These are phyloP conservation scores for Harpagifer antarcticus DNA, from an alignment of 2,797 vertebrate genomes.

Conservation along the genomic window DNA sequence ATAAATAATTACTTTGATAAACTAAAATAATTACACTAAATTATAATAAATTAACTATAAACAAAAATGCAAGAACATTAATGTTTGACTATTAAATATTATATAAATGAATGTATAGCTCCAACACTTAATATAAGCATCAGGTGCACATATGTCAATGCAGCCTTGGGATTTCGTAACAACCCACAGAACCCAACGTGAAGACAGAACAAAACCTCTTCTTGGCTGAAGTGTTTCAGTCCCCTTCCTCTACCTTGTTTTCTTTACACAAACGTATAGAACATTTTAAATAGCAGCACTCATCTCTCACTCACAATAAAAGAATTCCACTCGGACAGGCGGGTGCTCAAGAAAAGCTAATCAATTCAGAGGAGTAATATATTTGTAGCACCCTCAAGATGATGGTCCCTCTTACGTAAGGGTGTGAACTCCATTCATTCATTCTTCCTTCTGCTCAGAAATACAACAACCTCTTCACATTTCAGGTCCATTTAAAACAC, in stretches of 20 bases:
- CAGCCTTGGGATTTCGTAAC: conserved; percentile 6
- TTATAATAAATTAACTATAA: too few species aligned
- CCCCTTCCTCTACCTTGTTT: conserved; percentile 15
- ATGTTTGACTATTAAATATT: too few species aligned
- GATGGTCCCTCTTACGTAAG: conserved; percentile 51
- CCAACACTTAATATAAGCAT: background rate
- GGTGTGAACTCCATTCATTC: conserved; percentile 54
- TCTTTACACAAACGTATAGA: conserved; percentile 20
- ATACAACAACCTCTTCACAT: conserved; percentile 66
- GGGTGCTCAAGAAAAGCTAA: conserved; percentile 46
- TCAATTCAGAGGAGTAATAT: conserved; percentile 50
- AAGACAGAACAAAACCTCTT: conserved; percentile 29
- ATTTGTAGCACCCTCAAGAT: conserved; percentile 58
- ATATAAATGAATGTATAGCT: too few species aligned
- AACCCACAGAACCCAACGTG: conserved; percentile 3
- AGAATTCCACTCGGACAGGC: conserved; percentile 48
- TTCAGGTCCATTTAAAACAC: conserved; percentile 43
- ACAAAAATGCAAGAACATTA: too few species aligned
- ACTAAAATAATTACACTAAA: too few species aligned
- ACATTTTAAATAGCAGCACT: conserved; percentile 43
- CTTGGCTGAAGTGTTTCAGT: conserved; percentile 17
- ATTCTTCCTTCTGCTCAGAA: conserved; percentile 44
- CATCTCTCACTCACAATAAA: conserved; percentile 32
- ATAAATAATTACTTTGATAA: too few species aligned
- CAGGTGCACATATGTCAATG: conserved; percentile 6